Conservation (phyloP, 2,797 vertebrate species). For the Coreius guichenoti region DNA sequence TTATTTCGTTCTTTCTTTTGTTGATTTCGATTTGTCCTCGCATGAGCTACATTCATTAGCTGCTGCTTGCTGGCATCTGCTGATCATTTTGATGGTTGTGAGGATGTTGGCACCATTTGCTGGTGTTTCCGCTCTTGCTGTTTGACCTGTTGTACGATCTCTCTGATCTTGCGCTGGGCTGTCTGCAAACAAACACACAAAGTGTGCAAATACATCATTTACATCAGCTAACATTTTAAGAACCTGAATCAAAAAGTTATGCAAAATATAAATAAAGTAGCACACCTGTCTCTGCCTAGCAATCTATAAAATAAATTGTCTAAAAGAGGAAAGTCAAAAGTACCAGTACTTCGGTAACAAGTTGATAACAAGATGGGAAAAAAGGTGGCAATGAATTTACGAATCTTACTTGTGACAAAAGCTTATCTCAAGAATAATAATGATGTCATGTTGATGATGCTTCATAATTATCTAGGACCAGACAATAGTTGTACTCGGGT, state of each 20-base stretch:
- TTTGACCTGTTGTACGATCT: constrained; percentile 96
- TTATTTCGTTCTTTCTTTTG: constrained; percentile 54
- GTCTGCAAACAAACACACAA: constrained; percentile 76
- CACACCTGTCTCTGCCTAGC: not conserved
- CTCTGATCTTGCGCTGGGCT: constrained; percentile 96
- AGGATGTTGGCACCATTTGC: constrained; percentile 80
- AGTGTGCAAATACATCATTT: not conserved
- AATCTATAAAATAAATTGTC: not conserved
- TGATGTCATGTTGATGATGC: not conserved
- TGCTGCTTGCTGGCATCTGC: constrained; percentile 76
- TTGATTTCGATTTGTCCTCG: constrained; percentile 67
- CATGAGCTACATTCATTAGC: constrained; percentile 92
- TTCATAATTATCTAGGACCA: not conserved
- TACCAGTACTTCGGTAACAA: not conserved
- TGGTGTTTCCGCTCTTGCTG: constrained; percentile 94
- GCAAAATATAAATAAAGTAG: not conserved
- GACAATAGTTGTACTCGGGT: not conserved
- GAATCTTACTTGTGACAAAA: not conserved
- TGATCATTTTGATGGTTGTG: constrained; percentile 92
- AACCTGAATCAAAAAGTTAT: not conserved
- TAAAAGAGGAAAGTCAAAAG: not conserved
- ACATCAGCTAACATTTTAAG: not conserved
- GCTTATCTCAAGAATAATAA: not conserved
- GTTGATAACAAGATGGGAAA: not conserved
- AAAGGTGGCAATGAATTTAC: not conserved